Evolutionary conservation across 2,113 vertebrate species (phyloP).

Genomic region (Chaetodon trifascialis): DNA sequence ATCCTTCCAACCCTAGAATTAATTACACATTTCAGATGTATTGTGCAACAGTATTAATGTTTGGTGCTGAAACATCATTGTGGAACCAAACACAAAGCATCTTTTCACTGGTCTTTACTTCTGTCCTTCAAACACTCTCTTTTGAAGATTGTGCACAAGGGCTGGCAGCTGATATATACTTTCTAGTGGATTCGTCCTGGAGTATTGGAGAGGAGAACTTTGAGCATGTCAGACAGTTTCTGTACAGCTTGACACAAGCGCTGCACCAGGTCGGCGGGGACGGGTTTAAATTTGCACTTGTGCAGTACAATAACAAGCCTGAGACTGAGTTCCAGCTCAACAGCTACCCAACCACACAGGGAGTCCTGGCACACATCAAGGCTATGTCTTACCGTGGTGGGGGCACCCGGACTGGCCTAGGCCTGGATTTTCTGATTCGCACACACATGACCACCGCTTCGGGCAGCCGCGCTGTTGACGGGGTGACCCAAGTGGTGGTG

Average conservation of each 20-base stretch:
- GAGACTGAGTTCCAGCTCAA: constrained; percentile 92
- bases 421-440: constrained; percentile 88
- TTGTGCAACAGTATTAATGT: constrained; percentile 21
- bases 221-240: constrained; percentile 89
- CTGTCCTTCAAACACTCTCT: constrained; percentile 84
- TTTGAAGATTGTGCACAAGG: constrained; percentile 89
- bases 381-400: constrained; percentile 87
- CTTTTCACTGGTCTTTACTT: constrained; percentile 65
- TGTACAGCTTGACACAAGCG: constrained; percentile 87
- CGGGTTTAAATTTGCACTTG: constrained; percentile 90
- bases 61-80: constrained; percentile 6
- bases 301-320: constrained; percentile 89
- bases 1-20: constrained; percentile 7
- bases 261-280: constrained; percentile 86
- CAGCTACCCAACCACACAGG: constrained; percentile 82
- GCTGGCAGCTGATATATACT: constrained; percentile 91
- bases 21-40: neutral
- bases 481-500: constrained; percentile 88
- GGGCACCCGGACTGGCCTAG: constrained; percentile 86
- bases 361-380: constrained; percentile 88
- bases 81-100: constrained; percentile 42
- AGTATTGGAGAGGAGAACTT: constrained; percentile 90
- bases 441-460: constrained; percentile 86
- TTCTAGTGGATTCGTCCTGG: constrained; percentile 95
- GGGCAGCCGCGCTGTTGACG: constrained; percentile 88